These are phyloP conservation scores for Catharus ustulatus DNA, from an alignment of 2,797 vertebrate species.

Conservation along the genomic window DNA sequence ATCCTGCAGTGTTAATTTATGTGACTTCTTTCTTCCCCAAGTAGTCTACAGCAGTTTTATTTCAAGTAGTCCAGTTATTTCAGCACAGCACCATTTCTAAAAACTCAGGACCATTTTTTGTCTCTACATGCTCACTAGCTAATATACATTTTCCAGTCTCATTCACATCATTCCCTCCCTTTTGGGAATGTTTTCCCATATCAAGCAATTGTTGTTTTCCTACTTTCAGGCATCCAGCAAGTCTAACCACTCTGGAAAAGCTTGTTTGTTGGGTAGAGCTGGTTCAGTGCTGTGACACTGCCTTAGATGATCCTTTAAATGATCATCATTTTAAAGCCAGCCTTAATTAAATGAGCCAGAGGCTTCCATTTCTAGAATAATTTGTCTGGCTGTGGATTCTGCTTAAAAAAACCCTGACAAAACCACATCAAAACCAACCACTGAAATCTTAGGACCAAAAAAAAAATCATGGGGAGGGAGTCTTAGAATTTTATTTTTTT, in stretches of 20 bases:
- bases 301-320: background rate
- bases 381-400: constrained; percentile 18
- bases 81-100: background rate
- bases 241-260: constrained; percentile 29
- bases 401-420: background rate
- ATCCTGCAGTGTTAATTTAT: background rate
- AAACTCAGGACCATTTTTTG: background rate
- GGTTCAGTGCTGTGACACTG: background rate
- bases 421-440: background rate
- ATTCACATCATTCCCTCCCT: background rate
- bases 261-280: constrained; percentile 18
- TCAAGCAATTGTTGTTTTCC: background rate
- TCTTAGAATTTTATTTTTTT: background rate
- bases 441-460: background rate
- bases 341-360: constrained; percentile 30
- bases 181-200: constrained; percentile 19
- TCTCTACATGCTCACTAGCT: background rate
- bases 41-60: background rate
- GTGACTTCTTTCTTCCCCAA: background rate
- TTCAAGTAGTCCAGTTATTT: background rate
- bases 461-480: background rate
- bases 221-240: background rate
- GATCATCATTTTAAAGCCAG: background rate
- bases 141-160: background rate
- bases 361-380: constrained; percentile 8